Evolutionary conservation across 1,140 invertebrate species (phyloP).

Genomic region (Mercenaria mercenaria): DNA sequence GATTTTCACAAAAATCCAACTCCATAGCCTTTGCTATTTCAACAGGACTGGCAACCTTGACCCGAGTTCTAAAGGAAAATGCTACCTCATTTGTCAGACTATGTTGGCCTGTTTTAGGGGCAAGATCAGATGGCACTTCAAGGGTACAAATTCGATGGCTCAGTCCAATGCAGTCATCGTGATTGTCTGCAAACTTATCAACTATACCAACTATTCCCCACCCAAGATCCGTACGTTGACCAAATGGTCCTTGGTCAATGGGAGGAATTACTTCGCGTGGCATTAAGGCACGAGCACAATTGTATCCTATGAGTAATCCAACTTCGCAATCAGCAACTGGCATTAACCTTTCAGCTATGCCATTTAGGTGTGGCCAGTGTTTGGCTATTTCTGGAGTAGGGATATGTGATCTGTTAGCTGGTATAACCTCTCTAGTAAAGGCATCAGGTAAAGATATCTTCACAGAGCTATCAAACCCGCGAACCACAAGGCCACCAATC

Average conservation of each 20-base stretch:
- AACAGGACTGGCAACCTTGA: too few species aligned
- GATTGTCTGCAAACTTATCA: background rate
- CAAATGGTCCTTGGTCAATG: slow-evolving; percentile 32
- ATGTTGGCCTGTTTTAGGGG: background rate
- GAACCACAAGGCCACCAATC: too few species aligned
- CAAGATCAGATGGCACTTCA: slow-evolving; percentile 22
- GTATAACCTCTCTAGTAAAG: slow-evolving; percentile 62
- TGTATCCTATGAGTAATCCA: slow-evolving; percentile 61
- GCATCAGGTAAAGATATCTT: slow-evolving; percentile 40
- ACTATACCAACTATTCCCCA: slow-evolving; percentile 62
- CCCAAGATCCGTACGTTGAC: slow-evolving; percentile 50
- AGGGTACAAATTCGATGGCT: slow-evolving; percentile 40
- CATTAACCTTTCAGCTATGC: slow-evolving; percentile 10
- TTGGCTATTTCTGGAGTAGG: slow-evolving; percentile 58
- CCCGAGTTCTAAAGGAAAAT: too few species aligned
- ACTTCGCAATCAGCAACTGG: slow-evolving; percentile 38
- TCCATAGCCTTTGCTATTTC: too few species aligned
- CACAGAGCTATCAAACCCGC: too few species aligned
- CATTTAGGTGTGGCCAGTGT: slow-evolving; percentile 53
- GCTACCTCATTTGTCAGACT: too few species aligned
- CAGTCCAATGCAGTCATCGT: slow-evolving; percentile 12
- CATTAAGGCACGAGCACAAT: slow-evolving; percentile 19
- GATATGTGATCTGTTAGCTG: slow-evolving; percentile 44
- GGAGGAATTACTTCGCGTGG: slow-evolving; percentile 50
- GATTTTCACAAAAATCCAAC: too few species aligned